phyloP scores from a whole-genome alignment of 2,797 vertebrate species.

The Anguilla obscura region DNA sequence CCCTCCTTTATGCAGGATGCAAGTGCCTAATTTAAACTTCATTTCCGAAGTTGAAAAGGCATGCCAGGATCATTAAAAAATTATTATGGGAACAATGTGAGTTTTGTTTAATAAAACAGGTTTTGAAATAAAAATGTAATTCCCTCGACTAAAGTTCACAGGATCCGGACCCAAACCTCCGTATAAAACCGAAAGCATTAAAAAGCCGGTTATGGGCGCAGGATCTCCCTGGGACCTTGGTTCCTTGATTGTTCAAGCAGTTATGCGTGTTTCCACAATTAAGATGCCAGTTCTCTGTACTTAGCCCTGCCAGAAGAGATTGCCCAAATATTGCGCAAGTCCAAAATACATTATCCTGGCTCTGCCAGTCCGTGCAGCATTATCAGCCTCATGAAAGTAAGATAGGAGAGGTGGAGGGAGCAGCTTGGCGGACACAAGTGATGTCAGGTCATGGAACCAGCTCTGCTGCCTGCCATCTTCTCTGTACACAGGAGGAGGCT shows the following conservation, averaged over 20 bases:
- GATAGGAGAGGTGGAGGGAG: slow-evolving; percentile 44
- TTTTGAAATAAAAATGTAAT: slow-evolving; percentile 32
- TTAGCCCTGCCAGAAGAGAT: slow-evolving; percentile 44
- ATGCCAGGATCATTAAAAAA: slow-evolving; percentile 39
- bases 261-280: slow-evolving; percentile 47
- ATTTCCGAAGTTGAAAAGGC: slow-evolving; percentile 33
- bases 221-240: slow-evolving; percentile 38
- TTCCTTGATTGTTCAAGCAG: slow-evolving; percentile 56
- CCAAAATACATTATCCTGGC: slow-evolving; percentile 43
- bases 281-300: slow-evolving; percentile 49
- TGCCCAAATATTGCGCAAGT: slow-evolving; percentile 49
- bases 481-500: slow-evolving; percentile 34
- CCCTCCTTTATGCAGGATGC: slow-evolving; percentile 2
- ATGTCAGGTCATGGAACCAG: slow-evolving; percentile 45
- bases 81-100: slow-evolving; percentile 49
- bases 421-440: not conserved
- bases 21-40: slow-evolving; percentile 23
- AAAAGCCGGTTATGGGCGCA: slow-evolving; percentile 44
- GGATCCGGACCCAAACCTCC: slow-evolving; percentile 36
- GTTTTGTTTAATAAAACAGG: slow-evolving; percentile 39
- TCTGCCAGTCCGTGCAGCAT: slow-evolving; percentile 49
- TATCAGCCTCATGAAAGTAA: slow-evolving; percentile 42
- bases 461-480: slow-evolving; percentile 40
- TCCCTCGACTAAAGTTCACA: slow-evolving; percentile 40
- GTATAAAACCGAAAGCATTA: slow-evolving; percentile 46